Base-by-base conservation (phyloP, 2,113 vertebrate species). In the Siphamia tubifer region DNA sequence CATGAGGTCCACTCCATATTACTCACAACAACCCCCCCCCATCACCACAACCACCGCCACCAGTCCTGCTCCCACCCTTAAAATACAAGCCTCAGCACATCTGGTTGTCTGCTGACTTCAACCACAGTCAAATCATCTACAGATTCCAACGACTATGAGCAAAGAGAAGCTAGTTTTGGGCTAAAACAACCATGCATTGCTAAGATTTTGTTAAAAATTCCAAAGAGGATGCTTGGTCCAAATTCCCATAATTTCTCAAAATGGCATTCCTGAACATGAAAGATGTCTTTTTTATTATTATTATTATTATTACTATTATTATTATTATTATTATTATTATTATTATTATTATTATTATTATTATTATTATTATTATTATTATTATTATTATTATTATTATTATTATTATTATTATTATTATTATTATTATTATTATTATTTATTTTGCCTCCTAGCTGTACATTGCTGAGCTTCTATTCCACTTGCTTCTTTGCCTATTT, bases 91-190 rank as follows among this genome's bases (percentile, higher is more conserved):
- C 24, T 47, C 28, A 15, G 15, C 47, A 83, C 77, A 87, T 85
- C 64, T 81, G 82, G 77, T 31, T 57, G 55, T 74, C 67, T 2
- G 36, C 47, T 53, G 51, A 73, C 51, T 68, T 68, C 6, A 39
- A 35, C 42, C n/a, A 0, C 25, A 36, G 63, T 71, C 70, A 71
- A 64, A 66, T 20, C 47, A 73, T 42, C 63, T 28, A 1, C 5
- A 66, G 43, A 8, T 40, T 39, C 39, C 60, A 40, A 80, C 16
- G 53, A 20, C 43, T 39, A 28, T 31, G 32, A 54, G 25, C 38
- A 19, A 6, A 38, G 47, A 38, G 19, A 21, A 31, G 21, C 28
- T 55, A 39, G 39, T 8, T 70, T 64, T 42, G 27, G 43, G 32
- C 49, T 32, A 56, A 68, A 45, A 60, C 27, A 49, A 55, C 19